Conservation (phyloP, 2,797 vertebrate species). For the Spinibarbus caldwelli region DNA sequence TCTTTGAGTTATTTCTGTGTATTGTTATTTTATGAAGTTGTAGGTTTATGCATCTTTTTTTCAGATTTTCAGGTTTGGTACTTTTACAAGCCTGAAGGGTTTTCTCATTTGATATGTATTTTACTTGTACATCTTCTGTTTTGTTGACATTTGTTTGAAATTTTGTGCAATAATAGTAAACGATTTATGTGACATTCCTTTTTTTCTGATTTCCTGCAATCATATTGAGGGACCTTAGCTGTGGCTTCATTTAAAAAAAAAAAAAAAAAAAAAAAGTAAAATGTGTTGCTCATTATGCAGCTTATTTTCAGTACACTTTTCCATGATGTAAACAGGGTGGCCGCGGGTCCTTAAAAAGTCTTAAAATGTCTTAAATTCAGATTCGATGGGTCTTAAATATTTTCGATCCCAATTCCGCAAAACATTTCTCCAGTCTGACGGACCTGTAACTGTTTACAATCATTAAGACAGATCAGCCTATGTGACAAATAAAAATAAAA, state of each 20-base stretch:
- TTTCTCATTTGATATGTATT: not conserved
- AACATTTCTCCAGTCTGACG: too few species aligned
- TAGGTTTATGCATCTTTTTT: not conserved
- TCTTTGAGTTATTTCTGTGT: not conserved
- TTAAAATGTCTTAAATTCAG: too few species aligned
- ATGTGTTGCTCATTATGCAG: not conserved
- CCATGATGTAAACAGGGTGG: too few species aligned
- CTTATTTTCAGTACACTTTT: not conserved
- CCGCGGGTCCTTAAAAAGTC: too few species aligned
- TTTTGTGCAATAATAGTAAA: constrained; percentile 54
- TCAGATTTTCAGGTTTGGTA: not conserved
- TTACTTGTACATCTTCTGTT: not conserved
- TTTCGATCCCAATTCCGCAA: too few species aligned
- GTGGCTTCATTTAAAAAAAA: not conserved
- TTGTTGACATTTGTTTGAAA: constrained; percentile 3
- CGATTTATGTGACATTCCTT: not conserved
- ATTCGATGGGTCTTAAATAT: too few species aligned
- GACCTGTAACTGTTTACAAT: too few species aligned
- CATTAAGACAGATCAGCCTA: too few species aligned
- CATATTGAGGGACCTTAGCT: constrained; percentile 9
- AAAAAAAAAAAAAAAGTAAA: not conserved
- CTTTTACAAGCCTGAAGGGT: not conserved
- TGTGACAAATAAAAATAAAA: too few species aligned
- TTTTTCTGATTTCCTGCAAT: constrained; percentile 49
- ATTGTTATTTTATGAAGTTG: constrained; percentile 3